These are phyloP conservation scores for Andrena haemorrhoa DNA, from an alignment of 2,888 invertebrate genomes.

Conservation along the genomic window DNA sequence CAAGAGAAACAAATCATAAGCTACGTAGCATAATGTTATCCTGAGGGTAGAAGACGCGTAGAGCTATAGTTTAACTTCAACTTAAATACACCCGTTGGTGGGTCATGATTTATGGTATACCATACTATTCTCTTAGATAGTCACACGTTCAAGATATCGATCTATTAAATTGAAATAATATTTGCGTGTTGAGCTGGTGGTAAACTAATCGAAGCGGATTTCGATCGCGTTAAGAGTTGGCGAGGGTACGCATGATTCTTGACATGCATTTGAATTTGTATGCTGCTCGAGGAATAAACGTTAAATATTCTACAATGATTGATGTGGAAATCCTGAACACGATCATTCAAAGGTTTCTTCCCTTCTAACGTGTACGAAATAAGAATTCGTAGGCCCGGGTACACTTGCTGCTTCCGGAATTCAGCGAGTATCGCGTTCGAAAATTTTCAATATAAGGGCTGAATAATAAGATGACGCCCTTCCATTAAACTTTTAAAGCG, in stretches of 20 bases:
- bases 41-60: background rate
- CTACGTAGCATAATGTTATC: background rate
- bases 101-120: too few species aligned
- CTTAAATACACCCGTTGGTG: too few species aligned
- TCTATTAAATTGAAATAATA: background rate
- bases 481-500: conserved; percentile 39
- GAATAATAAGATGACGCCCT: background rate
- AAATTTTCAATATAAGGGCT: background rate
- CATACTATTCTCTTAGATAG: too few species aligned
- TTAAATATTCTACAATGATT: conserved; percentile 12
- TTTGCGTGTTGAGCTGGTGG: background rate
- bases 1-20: background rate
- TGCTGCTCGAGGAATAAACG: background rate
- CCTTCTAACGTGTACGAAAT: background rate
- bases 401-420: background rate
- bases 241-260: background rate
- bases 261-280: background rate
- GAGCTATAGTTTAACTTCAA: background rate
- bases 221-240: background rate
- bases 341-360: conserved; percentile 10
- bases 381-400: conserved; percentile 9
- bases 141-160: too few species aligned
- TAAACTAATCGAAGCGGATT: background rate
- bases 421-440: background rate
- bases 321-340: background rate